Evolutionary conservation across 1,140 invertebrate genomes (phyloP), one percentile per base, ranked within the genome.

Genomic region (Pararge aegeria): DNA sequence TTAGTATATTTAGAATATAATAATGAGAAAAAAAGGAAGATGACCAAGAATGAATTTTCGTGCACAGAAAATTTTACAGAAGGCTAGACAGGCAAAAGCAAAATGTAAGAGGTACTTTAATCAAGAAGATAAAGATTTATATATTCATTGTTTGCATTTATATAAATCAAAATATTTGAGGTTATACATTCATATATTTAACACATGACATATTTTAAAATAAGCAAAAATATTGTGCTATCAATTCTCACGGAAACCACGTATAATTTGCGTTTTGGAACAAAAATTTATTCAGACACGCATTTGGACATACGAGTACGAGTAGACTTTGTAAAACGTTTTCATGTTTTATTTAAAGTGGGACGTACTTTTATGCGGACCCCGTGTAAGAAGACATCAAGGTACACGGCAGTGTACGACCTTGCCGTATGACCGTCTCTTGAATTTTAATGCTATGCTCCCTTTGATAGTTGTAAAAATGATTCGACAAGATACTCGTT

Each of bases 381-480:
- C 66, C 69, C 64, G 24, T 49, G 55, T 58, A 53, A 53, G 58
- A 58, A 55, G 62, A 55, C 48, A 52, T 58, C 61, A 52, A 62
- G 53, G 60, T 56, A 71, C 68, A 70, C 55, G 68, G 48, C 64
- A 65, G 64, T 64, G 76, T 74, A 83, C 81, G 74, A 24, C 24
- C 24, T 24, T 24, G 78, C 81, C 77, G 72, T 61, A 54, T 72
- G 74, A 66, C 74, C 72, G 76, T 78, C 77, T 74, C 65, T 70
- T 79, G 80, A 87, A 87, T 87, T 82, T 86, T 84, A 84, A 87
- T 83, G 75, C 61, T 64, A 73, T 72, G 58, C 67, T 74, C 69
- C 78, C 80, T 83, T 81, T 78, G 77, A 80, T 79, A 80, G 80
- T 85, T 79, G 70, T 86, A 80, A 85, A 83, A 82, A 83, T 78